A percentile compares a stretch with the other conserved stretches of the same genome.
Conservation (phyloP, 2,888 invertebrate species). For the Prosapia bicincta region DNA sequence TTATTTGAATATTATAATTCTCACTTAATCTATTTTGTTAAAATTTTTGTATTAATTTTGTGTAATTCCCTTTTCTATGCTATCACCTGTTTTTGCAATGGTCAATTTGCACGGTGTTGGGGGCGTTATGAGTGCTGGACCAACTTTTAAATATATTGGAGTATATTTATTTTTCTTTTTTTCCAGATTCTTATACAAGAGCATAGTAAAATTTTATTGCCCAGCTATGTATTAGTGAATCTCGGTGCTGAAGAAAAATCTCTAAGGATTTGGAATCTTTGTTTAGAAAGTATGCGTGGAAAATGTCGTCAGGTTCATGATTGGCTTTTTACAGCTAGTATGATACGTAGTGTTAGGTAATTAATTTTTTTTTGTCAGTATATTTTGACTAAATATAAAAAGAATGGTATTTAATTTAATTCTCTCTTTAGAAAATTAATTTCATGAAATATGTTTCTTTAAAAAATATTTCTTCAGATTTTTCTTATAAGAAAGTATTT, state of each 20-base stretch:
- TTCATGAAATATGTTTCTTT: too few species aligned
- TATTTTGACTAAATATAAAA: slow-evolving; percentile 94
- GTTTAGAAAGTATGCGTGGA: slow-evolving; percentile 71
- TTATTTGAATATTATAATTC: too few species aligned
- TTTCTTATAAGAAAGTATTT: too few species aligned
- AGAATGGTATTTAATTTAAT: slow-evolving; percentile 95
- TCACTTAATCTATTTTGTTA: too few species aligned
- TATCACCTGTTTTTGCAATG: too few species aligned
- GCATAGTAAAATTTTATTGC: slow-evolving; percentile 89
- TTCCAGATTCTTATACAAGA: slow-evolving; percentile 77
- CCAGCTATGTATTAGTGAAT: slow-evolving; percentile 94
- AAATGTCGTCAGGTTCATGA: slow-evolving; percentile 84
- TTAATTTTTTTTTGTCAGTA: slow-evolving; percentile 52
- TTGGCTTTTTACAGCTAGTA: slow-evolving; percentile 89
- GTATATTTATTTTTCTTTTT: slow-evolving; percentile 30
- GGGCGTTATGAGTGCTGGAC: too few species aligned
- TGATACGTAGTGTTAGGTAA: slow-evolving; percentile 81
- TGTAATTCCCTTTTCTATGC: too few species aligned
- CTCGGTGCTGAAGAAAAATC: slow-evolving; percentile 91
- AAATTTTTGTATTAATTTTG: too few species aligned
- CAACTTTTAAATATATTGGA: background rate
- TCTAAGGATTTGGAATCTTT: slow-evolving; percentile 82
- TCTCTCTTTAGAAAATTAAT: too few species aligned
- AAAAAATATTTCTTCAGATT: too few species aligned
- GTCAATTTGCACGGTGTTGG: too few species aligned